Percentiles rank a stretch among this genome's conserved stretches.
These are phyloP conservation scores for Hydrocynus forskahlii DNA, from an alignment of 2,797 vertebrate genomes.

Conservation along the genomic window DNA sequence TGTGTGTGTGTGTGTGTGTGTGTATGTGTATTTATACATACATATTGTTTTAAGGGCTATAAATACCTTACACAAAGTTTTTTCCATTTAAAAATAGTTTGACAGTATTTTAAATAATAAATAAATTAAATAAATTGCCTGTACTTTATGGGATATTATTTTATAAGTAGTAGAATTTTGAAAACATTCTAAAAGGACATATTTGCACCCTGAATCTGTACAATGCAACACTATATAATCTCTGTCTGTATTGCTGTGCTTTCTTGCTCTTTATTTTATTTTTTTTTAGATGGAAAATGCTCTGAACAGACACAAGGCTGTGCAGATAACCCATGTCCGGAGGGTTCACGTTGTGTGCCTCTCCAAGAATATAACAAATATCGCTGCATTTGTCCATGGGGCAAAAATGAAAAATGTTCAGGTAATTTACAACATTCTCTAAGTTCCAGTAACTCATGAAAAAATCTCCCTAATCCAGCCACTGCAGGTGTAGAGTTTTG, in stretches of 20 bases:
- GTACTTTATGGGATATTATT: too few species aligned
- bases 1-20: too few species aligned
- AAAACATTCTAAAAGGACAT: too few species aligned
- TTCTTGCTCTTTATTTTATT: background rate
- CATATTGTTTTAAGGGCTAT: too few species aligned
- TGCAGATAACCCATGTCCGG: constrained; percentile 76
- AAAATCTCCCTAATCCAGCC: background rate
- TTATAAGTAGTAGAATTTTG: too few species aligned
- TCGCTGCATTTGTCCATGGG: constrained; percentile 77
- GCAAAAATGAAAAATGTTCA: constrained; percentile 73
- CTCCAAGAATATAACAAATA: constrained; percentile 74
- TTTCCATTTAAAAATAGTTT: too few species aligned
- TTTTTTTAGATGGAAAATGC: constrained; percentile 76
- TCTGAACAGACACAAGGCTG: constrained; percentile 70
- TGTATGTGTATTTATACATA: too few species aligned
- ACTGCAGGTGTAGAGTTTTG: constrained; percentile 7
- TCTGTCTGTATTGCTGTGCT: background rate
- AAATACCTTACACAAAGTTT: too few species aligned
- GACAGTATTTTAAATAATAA: too few species aligned
- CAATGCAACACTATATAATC: background rate
- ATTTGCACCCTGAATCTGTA: too few species aligned
- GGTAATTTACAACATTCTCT: constrained; percentile 65
- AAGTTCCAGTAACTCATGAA: background rate
- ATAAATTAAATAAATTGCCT: too few species aligned
- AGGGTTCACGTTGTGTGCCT: constrained; percentile 77